phyloP scores from a whole-genome alignment of 2,888 invertebrate species.

The Eulithis testata region DNA sequence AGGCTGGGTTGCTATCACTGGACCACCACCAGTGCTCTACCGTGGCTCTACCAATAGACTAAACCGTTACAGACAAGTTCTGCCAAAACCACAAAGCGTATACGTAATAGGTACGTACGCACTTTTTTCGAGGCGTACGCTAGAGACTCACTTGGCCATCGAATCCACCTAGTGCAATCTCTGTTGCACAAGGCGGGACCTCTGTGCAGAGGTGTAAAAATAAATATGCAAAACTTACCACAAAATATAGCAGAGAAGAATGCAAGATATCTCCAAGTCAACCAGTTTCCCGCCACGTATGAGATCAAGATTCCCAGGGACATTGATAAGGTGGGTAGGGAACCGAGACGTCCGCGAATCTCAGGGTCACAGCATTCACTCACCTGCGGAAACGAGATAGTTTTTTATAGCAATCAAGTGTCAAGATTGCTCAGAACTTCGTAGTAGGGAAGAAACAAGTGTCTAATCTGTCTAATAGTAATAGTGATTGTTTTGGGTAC shows the following conservation, averaged over 20 bases:
- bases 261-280: constrained; percentile 85
- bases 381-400: constrained; percentile 62
- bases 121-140: too few relatives aligned
- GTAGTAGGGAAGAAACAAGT: neutral
- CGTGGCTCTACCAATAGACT: too few relatives aligned
- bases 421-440: constrained; percentile 6
- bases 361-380: constrained; percentile 87
- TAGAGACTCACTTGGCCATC: too few relatives aligned
- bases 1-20: too few relatives aligned
- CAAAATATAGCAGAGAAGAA: constrained; percentile 79
- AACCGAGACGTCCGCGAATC: constrained; percentile 86
- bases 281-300: constrained; percentile 84
- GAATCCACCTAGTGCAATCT: too few relatives aligned
- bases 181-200: too few relatives aligned
- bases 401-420: constrained; percentile 1
- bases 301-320: constrained; percentile 86
- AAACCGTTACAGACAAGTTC: too few relatives aligned
- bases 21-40: too few relatives aligned
- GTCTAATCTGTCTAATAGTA: neutral
- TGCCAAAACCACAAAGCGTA: too few relatives aligned
- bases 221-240: constrained; percentile 54
- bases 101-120: too few relatives aligned
- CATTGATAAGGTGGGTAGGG: constrained; percentile 87
- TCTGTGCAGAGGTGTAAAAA: neutral
- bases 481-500: too few relatives aligned